Evolutionary conservation across 2,797 vertebrate genomes (phyloP), one percentile per base, ranked within the genome.

Genomic region (Nothura maculosa): DNA sequence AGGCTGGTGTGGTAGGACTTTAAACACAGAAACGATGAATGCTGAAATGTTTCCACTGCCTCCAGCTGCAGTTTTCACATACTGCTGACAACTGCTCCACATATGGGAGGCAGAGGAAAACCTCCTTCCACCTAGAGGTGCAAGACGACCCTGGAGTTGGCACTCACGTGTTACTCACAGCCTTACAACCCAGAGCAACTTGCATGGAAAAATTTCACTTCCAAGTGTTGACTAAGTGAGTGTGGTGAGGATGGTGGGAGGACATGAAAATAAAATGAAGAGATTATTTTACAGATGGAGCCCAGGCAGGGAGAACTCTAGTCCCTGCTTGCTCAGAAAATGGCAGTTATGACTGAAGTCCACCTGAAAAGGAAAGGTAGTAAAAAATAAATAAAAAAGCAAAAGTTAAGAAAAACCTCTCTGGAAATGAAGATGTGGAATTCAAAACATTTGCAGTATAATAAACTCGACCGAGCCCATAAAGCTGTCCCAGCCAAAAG

Each of bases 201-300:
- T 87, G 85, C 70, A 74, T 74, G 92, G 95, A 96, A 94, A 96
- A 94, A 93, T 90, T 96, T 96, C 96, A 92, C 96, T 96, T 95
- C 95, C 93, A 95, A 36, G 81, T 92, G 91, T 94, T 94, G 91
- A 93, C 94, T 91, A 77, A 96, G 92, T 91, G 85, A 87, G 87
- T 79, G 95, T 45, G 89, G 85, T 86, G 58, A 62, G 90, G 79
- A 60, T 72, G 54, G 94, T 84, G 93, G 89, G 92, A 7, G 61
- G 78, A 95, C 86, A 92, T 88, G 42, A 95, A 95, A 95, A 93
- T 47, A 32, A 87, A 96, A 85, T 92, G 74, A 83, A 86, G 89
- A 85, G 88, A 93, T 93, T 95, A 85, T 94, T 97, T 85, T 95
- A 80, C 90, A 94, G 89, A 76, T 96, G 92, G 79, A 93, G 89